Conservation (phyloP, 2,113 vertebrate species). For the Columba janthina region DNA sequence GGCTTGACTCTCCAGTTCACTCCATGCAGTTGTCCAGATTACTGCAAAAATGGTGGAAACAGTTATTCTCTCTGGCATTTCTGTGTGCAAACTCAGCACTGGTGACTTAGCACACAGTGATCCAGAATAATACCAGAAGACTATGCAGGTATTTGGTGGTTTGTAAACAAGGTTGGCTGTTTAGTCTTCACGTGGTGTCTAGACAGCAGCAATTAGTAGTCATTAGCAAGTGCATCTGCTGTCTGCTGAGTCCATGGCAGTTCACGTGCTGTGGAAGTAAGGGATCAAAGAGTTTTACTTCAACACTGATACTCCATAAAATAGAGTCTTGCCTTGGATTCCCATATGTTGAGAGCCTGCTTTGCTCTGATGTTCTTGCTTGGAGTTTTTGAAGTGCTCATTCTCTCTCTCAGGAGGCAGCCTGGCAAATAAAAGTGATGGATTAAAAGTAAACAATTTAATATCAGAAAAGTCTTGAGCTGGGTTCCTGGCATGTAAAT, state of each 20-base stretch:
- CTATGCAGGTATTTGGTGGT: neutral
- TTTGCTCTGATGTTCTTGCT: neutral
- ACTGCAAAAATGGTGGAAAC: neutral
- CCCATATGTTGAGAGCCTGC: neutral
- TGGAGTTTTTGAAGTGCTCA: neutral
- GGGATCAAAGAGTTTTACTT: neutral
- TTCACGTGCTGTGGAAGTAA: neutral
- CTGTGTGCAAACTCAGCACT: neutral
- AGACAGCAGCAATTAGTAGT: slow-evolving; percentile 61
- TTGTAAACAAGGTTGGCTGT: slow-evolving; percentile 38
- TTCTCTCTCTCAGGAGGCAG: neutral
- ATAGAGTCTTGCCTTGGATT: neutral
- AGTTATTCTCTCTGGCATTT: neutral
- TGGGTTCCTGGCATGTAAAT: neutral
- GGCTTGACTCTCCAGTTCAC: neutral
- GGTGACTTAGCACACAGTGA: neutral
- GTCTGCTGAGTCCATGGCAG: neutral
- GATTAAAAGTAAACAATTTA: neutral
- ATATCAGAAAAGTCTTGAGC: neutral
- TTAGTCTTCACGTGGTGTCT: slow-evolving; percentile 52
- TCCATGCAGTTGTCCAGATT: neutral
- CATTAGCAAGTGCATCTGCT: slow-evolving; percentile 61
- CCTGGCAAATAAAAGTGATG: neutral
- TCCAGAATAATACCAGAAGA: neutral
- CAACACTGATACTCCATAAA: neutral